Evolutionary conservation across 2,888 invertebrate genomes (phyloP), one percentile per base, ranked within the genome.

Genomic region (Cheilosia variabilis): DNA sequence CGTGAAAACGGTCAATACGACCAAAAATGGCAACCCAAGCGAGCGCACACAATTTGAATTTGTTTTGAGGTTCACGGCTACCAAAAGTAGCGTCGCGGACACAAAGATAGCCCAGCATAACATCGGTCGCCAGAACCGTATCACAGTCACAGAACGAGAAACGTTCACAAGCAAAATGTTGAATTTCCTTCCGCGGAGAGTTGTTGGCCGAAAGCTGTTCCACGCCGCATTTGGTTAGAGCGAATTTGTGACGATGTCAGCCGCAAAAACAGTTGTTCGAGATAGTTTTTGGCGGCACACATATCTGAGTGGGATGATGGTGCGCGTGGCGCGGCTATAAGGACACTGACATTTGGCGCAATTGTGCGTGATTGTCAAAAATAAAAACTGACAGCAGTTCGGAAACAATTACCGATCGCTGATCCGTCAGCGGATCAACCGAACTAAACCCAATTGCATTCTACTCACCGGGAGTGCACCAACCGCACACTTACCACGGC

Each of bases 221-320:
- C 75, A 37, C 50, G 50, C 82, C 78, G 31, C 37, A 83, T 78
- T 78, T 83, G 78, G 83, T 55, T 57, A 73, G 52, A 73, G 68
- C 68, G 78, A 83, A 83, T 83, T 83, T 73, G 83, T 83, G 83
- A 78, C 82, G 83, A 78, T 73, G 78, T 47, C 45, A 68, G 24
- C 45, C 24, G 7, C n/a, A 52, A 17, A 60, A 57, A 82, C 77
- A 77, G 71, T 82, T 69, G 65, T 82, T 60, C 60, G 41, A 77
- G 34, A 65, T 71, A 58, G 45, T 52, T 65, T 65, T 37, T 52
- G 50, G 19, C 22, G 22, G 15, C 1, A n/a, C 15, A n/a, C 41
- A 2, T 9, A 1, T 31, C 43, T 50, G 78, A 58, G 78, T 78
- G 78, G 78, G 78, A 63, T 27, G 71, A 63, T 65, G 43, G 78